Evolutionary conservation across 2,888 invertebrate genomes (phyloP).

Genomic region (Lasioglossum pauxillum): DNA sequence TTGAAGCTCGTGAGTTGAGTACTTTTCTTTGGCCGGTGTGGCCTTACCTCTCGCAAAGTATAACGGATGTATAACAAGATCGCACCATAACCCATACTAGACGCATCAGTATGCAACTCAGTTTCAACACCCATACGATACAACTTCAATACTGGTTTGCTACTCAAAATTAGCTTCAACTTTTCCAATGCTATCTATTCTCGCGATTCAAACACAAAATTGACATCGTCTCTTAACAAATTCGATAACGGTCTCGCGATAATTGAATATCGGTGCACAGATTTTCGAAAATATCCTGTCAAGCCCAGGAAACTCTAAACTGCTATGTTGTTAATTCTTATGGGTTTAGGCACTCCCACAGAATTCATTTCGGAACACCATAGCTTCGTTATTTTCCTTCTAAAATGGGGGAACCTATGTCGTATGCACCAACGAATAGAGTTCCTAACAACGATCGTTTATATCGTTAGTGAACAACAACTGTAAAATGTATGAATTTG

Average conservation of each 20-base stretch:
- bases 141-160: neutral
- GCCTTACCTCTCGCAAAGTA: slow-evolving; percentile 1
- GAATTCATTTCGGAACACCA: neutral
- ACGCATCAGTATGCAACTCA: neutral
- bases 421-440: too few species aligned
- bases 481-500: neutral
- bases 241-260: slow-evolving; percentile 72
- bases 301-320: slow-evolving; percentile 40
- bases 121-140: neutral
- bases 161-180: neutral
- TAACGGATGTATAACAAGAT: neutral
- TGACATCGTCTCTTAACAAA: slow-evolving; percentile 53
- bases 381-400: neutral
- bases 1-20: neutral
- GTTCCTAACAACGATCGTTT: neutral
- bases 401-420: neutral
- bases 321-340: neutral
- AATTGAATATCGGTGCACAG: slow-evolving; percentile 56
- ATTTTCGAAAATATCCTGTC: slow-evolving; percentile 67
- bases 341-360: neutral
- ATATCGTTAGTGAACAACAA: neutral
- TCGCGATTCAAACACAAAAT: neutral
- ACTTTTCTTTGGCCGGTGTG: neutral
- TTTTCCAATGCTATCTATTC: neutral
- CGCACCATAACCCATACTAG: neutral